A percentile compares a stretch with the other conserved stretches of the same genome.
phyloP scores from a whole-genome alignment of 2,113 vertebrate species.

The Suncus etruscus region DNA sequence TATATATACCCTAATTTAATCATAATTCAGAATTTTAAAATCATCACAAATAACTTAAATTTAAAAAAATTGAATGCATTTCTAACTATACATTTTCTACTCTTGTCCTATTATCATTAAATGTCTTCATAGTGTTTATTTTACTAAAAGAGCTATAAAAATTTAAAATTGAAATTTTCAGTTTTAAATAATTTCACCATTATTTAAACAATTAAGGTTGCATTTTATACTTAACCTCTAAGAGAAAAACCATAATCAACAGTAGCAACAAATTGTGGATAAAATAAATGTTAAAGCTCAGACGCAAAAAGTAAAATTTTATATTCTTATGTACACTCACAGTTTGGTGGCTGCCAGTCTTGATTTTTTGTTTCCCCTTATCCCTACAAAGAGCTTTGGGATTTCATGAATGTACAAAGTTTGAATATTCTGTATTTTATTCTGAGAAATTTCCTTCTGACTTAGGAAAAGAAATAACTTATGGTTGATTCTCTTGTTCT shows the following conservation, averaged over 20 bases:
- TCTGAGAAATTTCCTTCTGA: not conserved
- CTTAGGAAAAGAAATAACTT: constrained; percentile 40
- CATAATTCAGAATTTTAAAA: constrained; percentile 11
- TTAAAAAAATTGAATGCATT: not conserved
- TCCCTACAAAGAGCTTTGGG: constrained; percentile 10
- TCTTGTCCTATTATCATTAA: not conserved
- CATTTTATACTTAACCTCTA: not conserved
- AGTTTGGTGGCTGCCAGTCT: constrained; percentile 5
- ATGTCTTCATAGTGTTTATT: not conserved
- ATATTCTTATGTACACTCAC: not conserved
- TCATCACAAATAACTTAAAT: not conserved
- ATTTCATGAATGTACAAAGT: constrained; percentile 6
- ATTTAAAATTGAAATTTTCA: not conserved
- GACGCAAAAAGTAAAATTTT: not conserved
- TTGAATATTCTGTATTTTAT: not conserved
- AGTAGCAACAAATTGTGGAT: not conserved
- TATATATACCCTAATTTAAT: not conserved
- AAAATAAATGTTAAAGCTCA: constrained; percentile 27
- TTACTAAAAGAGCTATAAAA: not conserved
- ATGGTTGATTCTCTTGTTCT: not conserved
- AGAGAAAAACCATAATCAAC: constrained; percentile 11
- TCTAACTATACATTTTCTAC: not conserved
- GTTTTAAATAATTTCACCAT: not conserved
- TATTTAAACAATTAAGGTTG: not conserved
- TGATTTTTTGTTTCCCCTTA: constrained; percentile 28